Evolutionary conservation across 2,888 invertebrate genomes (phyloP).

Genomic region (Cheilosia vernalis): DNA sequence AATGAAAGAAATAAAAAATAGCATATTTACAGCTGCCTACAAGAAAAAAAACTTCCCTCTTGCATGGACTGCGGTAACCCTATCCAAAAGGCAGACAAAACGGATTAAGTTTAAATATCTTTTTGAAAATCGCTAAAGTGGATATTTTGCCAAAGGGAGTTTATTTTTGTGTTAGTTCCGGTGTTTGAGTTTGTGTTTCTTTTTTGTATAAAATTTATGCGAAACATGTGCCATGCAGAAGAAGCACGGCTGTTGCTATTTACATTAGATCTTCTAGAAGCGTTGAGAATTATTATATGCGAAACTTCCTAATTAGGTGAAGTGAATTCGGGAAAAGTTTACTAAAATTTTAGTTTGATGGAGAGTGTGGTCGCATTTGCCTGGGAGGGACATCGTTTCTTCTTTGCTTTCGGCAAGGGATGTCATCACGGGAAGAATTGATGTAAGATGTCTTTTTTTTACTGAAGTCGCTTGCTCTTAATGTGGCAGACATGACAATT

Average conservation of each 20-base stretch:
- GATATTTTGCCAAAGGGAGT: constrained; percentile 53
- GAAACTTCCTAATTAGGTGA: constrained; percentile 64
- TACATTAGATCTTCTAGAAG: constrained; percentile 45
- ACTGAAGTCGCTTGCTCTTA: too few relatives aligned
- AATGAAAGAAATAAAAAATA: too few relatives aligned
- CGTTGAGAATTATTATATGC: constrained; percentile 52
- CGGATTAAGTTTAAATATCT: constrained; percentile 73
- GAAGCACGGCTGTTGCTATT: constrained; percentile 41
- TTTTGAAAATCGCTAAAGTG: constrained; percentile 69
- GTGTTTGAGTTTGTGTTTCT: too few relatives aligned
- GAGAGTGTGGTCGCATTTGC: too few relatives aligned
- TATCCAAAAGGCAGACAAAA: constrained; percentile 38
- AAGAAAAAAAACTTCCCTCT: too few relatives aligned
- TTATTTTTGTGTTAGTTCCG: constrained; percentile 17
- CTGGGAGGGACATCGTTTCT: too few relatives aligned
- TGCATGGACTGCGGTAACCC: neutral
- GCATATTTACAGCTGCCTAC: too few relatives aligned
- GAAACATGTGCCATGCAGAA: constrained; percentile 60
- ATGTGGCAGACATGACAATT: too few relatives aligned
- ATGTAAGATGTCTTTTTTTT: too few relatives aligned
- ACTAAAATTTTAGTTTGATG: too few relatives aligned
- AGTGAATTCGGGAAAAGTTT: constrained; percentile 41
- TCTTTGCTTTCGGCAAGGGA: too few relatives aligned
- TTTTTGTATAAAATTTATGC: constrained; percentile 51
- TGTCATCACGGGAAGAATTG: too few relatives aligned